Evolutionary conservation across 2,113 vertebrate genomes (phyloP), one percentile per base, ranked within the genome.

Genomic region (Brienomyrus longianalis): DNA sequence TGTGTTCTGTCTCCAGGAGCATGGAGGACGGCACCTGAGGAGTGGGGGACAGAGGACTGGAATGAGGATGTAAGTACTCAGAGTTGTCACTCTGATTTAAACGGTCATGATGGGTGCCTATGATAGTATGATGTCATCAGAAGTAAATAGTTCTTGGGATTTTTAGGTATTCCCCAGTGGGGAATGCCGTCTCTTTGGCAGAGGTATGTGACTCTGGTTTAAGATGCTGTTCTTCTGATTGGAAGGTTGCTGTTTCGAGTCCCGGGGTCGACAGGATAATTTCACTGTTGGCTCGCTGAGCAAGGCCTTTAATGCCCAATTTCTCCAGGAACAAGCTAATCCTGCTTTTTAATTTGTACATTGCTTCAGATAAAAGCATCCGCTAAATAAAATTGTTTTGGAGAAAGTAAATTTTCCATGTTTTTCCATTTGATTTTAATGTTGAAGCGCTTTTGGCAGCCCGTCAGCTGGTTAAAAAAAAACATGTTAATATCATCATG

Each of bases 1-100:
- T 21, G 15, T 56, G 21, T 43, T 85, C 39, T 45, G 23, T 91
- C 89, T 62, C 1, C 35, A 99, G 98, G 97, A 94, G 97, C 98
- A 0, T 99, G 98, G 98, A 97, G 97, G 93, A 95, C 96, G 48
- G 95, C 97, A 0, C 96, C 97, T 17, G 98, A 99, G 92, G 98
- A 99, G 74, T 99, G 98, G 98, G 98, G 98, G 91, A 99, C 98
- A 15, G 98, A 99, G 95, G 98, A 99, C 94, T 99, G 98, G 98
- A 98, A 97, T 95, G 98, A 99, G 96, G 98, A 99, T 96, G 98
- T 99, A 95, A 94, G 98, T 97, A 15, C 39, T 31, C 27, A 15
- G 88, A 21, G 19, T 27, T 50, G 10, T 23, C 23, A 23, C 23
- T 3, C 31, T 45, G 31, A 19, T 80, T 80, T 62, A 7, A 62